Base-by-base conservation (phyloP, 2,888 invertebrate genomes). In the Cecidostiba fungosa region DNA sequence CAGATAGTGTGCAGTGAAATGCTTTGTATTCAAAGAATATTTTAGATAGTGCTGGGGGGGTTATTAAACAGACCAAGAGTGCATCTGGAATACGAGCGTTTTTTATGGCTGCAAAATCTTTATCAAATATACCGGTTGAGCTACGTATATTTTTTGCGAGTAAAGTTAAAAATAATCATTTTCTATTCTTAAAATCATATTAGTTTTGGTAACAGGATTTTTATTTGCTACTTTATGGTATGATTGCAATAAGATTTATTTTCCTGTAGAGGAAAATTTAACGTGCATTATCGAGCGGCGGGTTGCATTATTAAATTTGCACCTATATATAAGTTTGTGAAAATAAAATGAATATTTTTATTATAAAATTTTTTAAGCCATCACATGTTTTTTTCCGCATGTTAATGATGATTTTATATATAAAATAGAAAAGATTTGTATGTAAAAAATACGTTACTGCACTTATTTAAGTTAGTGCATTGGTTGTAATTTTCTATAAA, bases 211-310 rank as follows among this genome's bases (percentile, higher is more conserved):
- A 83, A 66, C 84, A 84, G n/a, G 39, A 74, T 54, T 82, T 86
- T 88, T 86, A 88, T 87, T 86, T 72, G 84, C 84, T 88, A 88
- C 70, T 88, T 77, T 19, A 76, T 16, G 36, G 76, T 73, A 77
- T 84, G 66, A 66, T 81, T 84, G 77, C 54, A 77, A 74, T 54
- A 54, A 80, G 54, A 54, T 79, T 77, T 77, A 6, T 77, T 78
- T 78, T 79, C 59, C 77, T 26, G 66, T 3, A 69, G 12, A 73
- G 81, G 76, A 74, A 78, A 85, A 78, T 62, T 82, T 14, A 82
- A 29, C 66, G 69, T 72, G 74, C 54, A 26, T 39, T 70, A 82
- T 80, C 19, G 59, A 79, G 36, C 3, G 12, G n/a, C 54, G n/a
- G 50, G 32, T 83, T 66, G 66, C 70, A n/a, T 86, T 80, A 70